Base-by-base conservation (phyloP, 2,797 vertebrate genomes). In the Borostomias antarcticus region DNA sequence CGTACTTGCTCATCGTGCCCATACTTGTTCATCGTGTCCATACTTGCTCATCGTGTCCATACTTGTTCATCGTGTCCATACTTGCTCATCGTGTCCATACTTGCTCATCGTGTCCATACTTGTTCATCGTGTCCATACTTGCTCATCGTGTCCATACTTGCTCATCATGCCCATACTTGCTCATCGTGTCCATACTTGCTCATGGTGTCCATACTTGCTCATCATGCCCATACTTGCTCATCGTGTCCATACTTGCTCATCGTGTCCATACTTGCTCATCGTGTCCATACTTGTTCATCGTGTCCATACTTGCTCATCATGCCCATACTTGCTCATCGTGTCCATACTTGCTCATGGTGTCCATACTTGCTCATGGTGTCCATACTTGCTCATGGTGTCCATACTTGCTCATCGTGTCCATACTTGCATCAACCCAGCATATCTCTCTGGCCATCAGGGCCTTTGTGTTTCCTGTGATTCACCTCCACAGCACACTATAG, bases 391-490 rank as follows among this genome's bases (percentile, higher is more conserved):
- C 89, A 91, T 91, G 84, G 81, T 77, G 76, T 75, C 79, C 65
- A 80, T 80, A 76, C 76, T 80, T 73, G 81, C 82, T 89, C 89
- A 91, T 91, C 89, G 84, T n/a, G n/a, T n/a, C n/a, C n/a, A n/a
- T n/a, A n/a, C n/a, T n/a, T n/a, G n/a, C n/a, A n/a, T 15, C 37
- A 10, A 2, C 2, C 37, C 37, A 13, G 11, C 23, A 30, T 60
- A 79, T 84, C 80, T 83, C 66, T 50, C 25, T 25, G 37, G 66
- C 71, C 76, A 76, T 83, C 84, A 70, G n/a, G n/a, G n/a, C n/a
- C n/a, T n/a, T n/a, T n/a, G n/a, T n/a, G n/a, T n/a, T n/a, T n/a
- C n/a, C n/a, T n/a, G n/a, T n/a, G n/a, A n/a, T n/a, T n/a, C n/a
- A n/a, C n/a, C n/a, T n/a, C n/a, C n/a, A n/a, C n/a, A n/a, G n/a